Evolutionary conservation across 2,113 vertebrate species (phyloP).

Genomic region (Patagioenas fasciata): DNA sequence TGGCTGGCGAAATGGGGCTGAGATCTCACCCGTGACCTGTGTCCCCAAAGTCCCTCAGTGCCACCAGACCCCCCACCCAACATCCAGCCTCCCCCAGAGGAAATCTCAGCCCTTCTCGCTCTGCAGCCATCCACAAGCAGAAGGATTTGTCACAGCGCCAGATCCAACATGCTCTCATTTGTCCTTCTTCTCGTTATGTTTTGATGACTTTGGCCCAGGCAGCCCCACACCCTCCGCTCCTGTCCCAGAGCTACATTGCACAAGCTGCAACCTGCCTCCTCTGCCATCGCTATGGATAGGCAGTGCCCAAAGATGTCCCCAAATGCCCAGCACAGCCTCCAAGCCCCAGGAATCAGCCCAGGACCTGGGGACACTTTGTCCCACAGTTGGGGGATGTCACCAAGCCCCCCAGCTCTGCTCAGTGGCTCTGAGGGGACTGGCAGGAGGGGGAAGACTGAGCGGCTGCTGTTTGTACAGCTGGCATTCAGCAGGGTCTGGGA

Average conservation of each 20-base stretch:
- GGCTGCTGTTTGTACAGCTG: slow-evolving; percentile 26
- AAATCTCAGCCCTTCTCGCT: background rate
- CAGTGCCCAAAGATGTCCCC: background rate
- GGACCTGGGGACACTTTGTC: background rate
- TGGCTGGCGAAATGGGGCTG: background rate
- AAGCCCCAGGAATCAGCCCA: background rate
- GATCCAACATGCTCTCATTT: background rate
- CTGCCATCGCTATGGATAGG: rapidly evolving
- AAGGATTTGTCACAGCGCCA: background rate
- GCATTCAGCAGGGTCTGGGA: background rate
- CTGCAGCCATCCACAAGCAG: background rate
- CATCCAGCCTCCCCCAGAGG: background rate
- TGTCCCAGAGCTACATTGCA: background rate
- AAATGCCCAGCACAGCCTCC: rapidly evolving
- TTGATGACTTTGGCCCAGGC: background rate
- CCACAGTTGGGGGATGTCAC: rapidly evolving
- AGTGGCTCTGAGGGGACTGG: rapidly evolving
- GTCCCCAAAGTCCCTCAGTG: background rate
- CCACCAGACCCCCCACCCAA: background rate
- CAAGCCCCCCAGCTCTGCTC: background rate
- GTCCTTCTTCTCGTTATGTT: background rate
- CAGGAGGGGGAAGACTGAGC: background rate
- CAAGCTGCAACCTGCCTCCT: background rate
- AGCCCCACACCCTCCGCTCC: background rate
- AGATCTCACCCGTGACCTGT: rapidly evolving